Evolutionary conservation across 2,113 vertebrate genomes (phyloP), one percentile per base, ranked within the genome.

Genomic region (Puma concolor): DNA sequence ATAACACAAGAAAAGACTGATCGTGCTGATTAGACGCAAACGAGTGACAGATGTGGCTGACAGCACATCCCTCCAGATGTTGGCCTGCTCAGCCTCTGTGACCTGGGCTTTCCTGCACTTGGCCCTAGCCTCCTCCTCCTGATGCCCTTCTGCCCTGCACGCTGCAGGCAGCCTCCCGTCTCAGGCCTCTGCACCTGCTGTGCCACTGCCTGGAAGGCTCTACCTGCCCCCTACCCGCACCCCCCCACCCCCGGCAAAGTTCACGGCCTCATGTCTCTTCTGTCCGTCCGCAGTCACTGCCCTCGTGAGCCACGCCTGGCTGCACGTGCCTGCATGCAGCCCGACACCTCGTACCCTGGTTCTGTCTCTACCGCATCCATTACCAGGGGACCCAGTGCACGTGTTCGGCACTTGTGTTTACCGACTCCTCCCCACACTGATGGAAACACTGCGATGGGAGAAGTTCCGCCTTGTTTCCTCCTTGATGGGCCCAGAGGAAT

Each of bases 371-470:
- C 14, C 2, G 41, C 2, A 13, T 0, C 4, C 25, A 2, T 29
- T 44, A 29, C 41, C 41, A 9, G 2, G 7, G 7, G 41, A 17
- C n/a, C 31, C 48, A 50, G 48, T 4, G 41, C 41, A 33, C 5
- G 1, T 12, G 6, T 4, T 19, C 33, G 2, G n/a, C 44, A 10
- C 1, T 3, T 25, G 36, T 48, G 48, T 6, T 14, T 14, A 41
- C 2, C 12, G 41, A 25, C 33, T 69, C 14, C 2, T 4, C 4
- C 29, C 29, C 57, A 57, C 29, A 21, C 12, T 19, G 29, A 50
- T 1, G 6, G 8, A 64, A 17, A 44, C n/a, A 3, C 5, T 15
- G 16, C 0, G 25, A 25, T 16, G 50, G 38, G 21, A 77, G 17
- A 9, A 33, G 41, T 4, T 38, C 4, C 44, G 36, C 50, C 31